Evolutionary conservation across 2,797 vertebrate species (phyloP).

Genomic region (Rhodeus uyekii): DNA sequence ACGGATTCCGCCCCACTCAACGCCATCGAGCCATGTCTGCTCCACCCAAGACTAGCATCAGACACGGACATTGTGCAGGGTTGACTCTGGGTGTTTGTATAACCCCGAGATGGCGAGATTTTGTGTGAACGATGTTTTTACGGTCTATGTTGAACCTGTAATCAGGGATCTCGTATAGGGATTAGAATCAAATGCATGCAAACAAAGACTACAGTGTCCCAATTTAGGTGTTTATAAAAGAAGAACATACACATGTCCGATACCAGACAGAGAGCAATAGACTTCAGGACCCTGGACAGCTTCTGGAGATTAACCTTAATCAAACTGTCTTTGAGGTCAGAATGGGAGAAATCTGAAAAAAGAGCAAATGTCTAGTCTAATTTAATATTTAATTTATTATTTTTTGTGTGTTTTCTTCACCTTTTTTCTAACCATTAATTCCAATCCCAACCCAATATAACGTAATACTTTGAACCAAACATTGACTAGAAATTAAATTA

Average conservation of each 20-base stretch:
- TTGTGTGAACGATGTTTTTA: neutral
- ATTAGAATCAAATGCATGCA: neutral
- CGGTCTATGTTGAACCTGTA: neutral
- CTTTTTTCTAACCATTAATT: neutral
- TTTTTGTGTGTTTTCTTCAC: neutral
- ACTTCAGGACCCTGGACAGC: slow-evolving; percentile 44
- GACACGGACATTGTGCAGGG: slow-evolving; percentile 4
- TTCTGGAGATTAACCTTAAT: neutral
- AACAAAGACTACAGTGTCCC: neutral
- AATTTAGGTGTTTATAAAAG: neutral
- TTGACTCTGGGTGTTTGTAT: neutral
- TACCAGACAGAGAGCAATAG: neutral
- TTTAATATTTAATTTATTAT: neutral
- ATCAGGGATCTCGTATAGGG: neutral
- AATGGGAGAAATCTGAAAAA: neutral
- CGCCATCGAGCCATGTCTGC: slow-evolving; percentile 30
- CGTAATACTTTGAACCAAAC: neutral
- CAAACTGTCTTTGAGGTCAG: neutral
- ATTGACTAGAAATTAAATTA: neutral
- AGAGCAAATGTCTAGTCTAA: neutral
- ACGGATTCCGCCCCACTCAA: slow-evolving; percentile 42
- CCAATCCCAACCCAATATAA: neutral
- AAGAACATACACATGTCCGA: slow-evolving; percentile 1
- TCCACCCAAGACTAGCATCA: slow-evolving; percentile 44
- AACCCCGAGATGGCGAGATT: neutral